phyloP scores from a whole-genome alignment of 1,140 invertebrate species.

The Megalopta genalis region DNA sequence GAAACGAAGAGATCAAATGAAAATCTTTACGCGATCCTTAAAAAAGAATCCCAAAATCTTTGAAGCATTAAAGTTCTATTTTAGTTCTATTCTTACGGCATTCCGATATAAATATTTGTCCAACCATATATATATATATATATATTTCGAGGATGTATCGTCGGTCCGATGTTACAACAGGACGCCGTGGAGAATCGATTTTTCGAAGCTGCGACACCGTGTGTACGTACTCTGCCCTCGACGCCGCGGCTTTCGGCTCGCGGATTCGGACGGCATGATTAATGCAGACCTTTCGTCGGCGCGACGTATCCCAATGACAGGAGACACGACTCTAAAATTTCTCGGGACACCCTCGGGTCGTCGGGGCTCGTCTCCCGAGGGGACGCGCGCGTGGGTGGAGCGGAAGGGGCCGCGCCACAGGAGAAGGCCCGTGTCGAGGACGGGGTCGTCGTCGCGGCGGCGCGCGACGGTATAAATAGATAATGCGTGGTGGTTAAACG shows the following conservation, averaged over 20 bases:
- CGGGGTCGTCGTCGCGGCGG: constrained; percentile 12
- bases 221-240: neutral
- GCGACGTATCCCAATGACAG: constrained; percentile 57
- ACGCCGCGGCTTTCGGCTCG: constrained; percentile 34
- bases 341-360: constrained; percentile 29
- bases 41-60: no score
- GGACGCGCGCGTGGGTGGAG: neutral
- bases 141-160: no score
- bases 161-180: no score
- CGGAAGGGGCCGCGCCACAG: neutral
- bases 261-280: constrained; percentile 60
- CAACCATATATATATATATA: no score
- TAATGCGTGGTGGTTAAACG: constrained; percentile 68
- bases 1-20: no score
- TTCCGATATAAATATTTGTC: no score
- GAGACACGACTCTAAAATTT: constrained; percentile 57
- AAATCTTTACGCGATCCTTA: no score
- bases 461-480: constrained; percentile 69
- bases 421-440: no score
- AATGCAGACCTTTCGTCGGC: constrained; percentile 58
- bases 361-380: neutral
- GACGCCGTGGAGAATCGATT: no score
- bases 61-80: no score
- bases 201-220: no score
- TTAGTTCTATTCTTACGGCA: no score